Base-by-base conservation (phyloP, 2,888 invertebrate genomes). In the Sacculina carcini region DNA sequence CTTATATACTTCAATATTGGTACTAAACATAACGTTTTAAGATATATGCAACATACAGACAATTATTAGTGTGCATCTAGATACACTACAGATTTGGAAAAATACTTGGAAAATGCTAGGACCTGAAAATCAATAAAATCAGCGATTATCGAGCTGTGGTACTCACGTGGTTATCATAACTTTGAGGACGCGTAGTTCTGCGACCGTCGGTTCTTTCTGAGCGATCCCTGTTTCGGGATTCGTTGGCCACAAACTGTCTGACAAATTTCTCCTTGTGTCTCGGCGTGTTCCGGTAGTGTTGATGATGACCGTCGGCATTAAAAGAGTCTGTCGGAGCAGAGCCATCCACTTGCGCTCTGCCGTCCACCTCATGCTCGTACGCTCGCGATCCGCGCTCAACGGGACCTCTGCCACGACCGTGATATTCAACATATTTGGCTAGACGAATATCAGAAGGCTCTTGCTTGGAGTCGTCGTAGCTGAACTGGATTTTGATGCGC, bases 401-500 rank as follows among this genome's bases (percentile, higher is more conserved):
- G 42, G 7, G 28, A n/a, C n/a, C n/a, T n/a, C n/a, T n/a, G 19
- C 29, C 44, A 5, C 44, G 48, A 10, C 56, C 56, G 23, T 51
- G 49, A 44, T 55, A 56, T 44, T 56, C 56, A 2, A 46, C 47
- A 48, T 51, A 56, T 19, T 46, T 46, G 46, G 52, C 46, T 12
- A 56, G 48, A 1, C 55, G 56, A 29, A 52, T 55, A 7, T 46
- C 55, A 16, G 47, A 28, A 2, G 51, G 53, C 6, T 55, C 53
- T n/a, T 55, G 51, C 21, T 52, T 53, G 1, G 56, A 53, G 7
- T 53, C 53, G 40, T 56, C 56, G 36, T 56, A 56, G 32, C 55
- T 55, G 48, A 56, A 56, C 48, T 56, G 55, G 26, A 56, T 56
- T 34, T 56, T 56, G n/a, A 56, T 56, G 10, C 44, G 29, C 32